Conservation (phyloP, 2,797 vertebrate genomes). For the Luscinia megarhynchos region DNA sequence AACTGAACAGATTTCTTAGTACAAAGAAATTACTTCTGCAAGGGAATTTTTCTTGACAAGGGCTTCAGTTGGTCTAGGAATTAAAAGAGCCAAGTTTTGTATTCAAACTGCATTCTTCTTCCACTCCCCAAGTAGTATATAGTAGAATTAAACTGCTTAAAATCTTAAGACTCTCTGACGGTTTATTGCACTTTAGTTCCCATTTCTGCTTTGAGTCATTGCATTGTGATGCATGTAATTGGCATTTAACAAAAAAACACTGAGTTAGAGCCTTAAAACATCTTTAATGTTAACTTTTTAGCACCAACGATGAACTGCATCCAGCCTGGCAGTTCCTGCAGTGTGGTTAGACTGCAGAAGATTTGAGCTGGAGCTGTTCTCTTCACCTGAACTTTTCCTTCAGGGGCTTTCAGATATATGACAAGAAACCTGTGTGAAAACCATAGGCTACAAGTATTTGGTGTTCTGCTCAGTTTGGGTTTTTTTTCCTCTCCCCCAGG, state of each 20-base stretch:
- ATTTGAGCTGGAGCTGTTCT: accelerated
- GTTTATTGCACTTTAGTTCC: not conserved
- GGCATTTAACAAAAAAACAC: not conserved
- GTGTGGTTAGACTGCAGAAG: not conserved
- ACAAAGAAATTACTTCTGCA: not conserved
- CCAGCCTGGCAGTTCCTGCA: not conserved
- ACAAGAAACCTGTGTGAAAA: not conserved
- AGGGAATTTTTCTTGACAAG: not conserved
- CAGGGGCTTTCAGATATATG: not conserved
- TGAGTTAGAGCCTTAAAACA: not conserved
- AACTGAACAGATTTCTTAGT: not conserved
- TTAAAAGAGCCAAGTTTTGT: not conserved
- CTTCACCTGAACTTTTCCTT: not conserved
- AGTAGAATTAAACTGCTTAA: not conserved
- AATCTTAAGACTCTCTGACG: not conserved
- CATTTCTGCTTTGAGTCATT: not conserved
- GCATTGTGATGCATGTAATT: not conserved
- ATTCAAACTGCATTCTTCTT: not conserved
- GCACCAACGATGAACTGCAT: not conserved
- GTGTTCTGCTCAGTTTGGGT: not conserved
- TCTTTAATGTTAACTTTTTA: not conserved
- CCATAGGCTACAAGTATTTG: not conserved
- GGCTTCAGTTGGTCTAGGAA: not conserved
- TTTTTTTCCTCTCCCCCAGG: constrained; percentile 28
- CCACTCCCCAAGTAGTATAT: not conserved